These are phyloP conservation scores for Scalopus aquaticus DNA, from an alignment of 2,113 vertebrate species.

Conservation along the genomic window DNA sequence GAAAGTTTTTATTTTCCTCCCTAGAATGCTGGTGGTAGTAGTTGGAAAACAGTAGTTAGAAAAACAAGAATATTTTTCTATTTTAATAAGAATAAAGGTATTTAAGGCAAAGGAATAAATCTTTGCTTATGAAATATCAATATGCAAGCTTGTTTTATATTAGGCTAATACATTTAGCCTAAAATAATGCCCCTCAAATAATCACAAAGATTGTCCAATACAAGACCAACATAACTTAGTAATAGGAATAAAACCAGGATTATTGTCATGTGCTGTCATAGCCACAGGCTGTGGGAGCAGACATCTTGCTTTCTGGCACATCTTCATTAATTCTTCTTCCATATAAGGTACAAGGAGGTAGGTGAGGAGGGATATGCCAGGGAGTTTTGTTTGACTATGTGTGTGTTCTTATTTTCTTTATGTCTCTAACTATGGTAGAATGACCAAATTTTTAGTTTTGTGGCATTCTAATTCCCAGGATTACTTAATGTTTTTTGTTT, in stretches of 20 bases:
- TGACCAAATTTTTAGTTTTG: conserved; percentile 72
- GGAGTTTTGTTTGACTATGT: conserved; percentile 21
- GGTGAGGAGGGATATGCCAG: background rate
- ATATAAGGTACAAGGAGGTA: background rate
- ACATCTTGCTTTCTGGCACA: conserved; percentile 21
- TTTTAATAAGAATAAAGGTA: conserved; percentile 42
- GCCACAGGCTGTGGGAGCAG: background rate
- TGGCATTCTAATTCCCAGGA: conserved; percentile 67
- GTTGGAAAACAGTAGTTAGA: too few species aligned
- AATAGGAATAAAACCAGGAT: conserved; percentile 40
- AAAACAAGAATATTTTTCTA: too few species aligned
- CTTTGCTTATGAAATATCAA: conserved; percentile 39
- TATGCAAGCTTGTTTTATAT: background rate
- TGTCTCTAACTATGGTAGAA: conserved; percentile 51
- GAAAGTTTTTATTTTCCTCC: conserved; percentile 52
- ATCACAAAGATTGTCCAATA: conserved; percentile 41
- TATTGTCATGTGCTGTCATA: conserved; percentile 52
- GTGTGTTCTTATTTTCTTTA: conserved; percentile 55
- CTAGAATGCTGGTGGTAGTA: background rate
- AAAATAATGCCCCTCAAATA: conserved; percentile 36
- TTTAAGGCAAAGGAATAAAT: conserved; percentile 47
- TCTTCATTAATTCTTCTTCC: conserved; percentile 20
- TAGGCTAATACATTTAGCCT: conserved; percentile 36
- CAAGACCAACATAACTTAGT: conserved; percentile 34
- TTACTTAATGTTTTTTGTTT: conserved; percentile 71